Evolutionary conservation across 2,113 vertebrate genomes (phyloP), one percentile per base, ranked within the genome.

Genomic region (Catharus minimus): DNA sequence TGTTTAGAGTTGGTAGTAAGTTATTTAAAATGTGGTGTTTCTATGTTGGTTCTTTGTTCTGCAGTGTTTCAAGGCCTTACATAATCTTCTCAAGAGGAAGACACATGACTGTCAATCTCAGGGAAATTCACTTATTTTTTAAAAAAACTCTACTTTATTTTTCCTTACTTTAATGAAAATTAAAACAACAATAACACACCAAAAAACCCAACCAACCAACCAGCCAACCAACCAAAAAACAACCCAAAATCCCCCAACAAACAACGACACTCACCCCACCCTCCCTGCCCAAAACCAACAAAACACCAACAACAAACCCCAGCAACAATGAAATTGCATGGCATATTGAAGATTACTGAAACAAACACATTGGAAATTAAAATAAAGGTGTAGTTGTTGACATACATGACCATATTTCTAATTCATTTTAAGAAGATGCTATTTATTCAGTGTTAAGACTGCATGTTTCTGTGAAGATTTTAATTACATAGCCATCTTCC

Each of bases 221-320:
- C 14, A 14, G 5, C 38, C 38, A 39, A 39, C 38, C 38, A 39
- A 39, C 39, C 39, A 39, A 39, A 39, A 39, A 39, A 39, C 12
- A 43, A 36, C 22, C 24, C 41, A 19, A 17, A 20, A 33, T 10
- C 23, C 10, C 5, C 20, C 39, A 44, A 18, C 44, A 28, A n/a
- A 39, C 27, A n/a, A n/a, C 0, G 0, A 21, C 21, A 10, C 7
- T 11, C 7, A 38, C 13, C 5, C 4, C 3, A 15, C 7, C 4
- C 11, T 12, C 5, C 4, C 4, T 36, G 33, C 14, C 5, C 4
- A 26, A 49, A 58, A 58, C 23, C 15, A 26, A 2, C 14, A 73
- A 43, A 28, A 39, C 9, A 6, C 5, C 14, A 20, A 13, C 20
- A 66, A 39, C 6, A n/a, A 77, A 55, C 30, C 2, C 5, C 19